A percentile compares a stretch with the other conserved stretches of the same genome.
phyloP scores from a whole-genome alignment of 2,888 invertebrate species.

The Xylocampa areola region DNA sequence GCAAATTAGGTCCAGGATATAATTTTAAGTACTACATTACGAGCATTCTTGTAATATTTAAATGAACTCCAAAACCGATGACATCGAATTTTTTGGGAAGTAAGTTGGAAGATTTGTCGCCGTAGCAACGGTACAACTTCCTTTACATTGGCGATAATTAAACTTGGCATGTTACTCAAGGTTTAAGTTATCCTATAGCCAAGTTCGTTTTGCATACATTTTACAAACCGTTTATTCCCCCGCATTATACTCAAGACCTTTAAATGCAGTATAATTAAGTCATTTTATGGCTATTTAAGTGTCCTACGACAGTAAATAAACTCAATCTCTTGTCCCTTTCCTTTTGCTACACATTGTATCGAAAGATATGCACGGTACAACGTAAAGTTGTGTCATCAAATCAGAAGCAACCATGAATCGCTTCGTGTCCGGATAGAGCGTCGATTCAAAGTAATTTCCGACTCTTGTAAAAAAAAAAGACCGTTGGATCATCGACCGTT shows the following conservation, averaged over 20 bases:
- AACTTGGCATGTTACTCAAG: no score
- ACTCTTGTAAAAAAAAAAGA: conserved; percentile 73
- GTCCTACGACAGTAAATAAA: conserved; percentile 25
- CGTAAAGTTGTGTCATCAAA: conserved; percentile 41
- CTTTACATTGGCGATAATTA: no score
- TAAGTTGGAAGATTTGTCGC: no score
- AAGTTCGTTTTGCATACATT: no score
- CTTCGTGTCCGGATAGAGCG: conserved; percentile 66
- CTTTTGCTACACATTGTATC: conserved; percentile 11
- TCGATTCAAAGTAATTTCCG: conserved; percentile 79
- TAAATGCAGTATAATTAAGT: background rate
- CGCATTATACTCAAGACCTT: background rate
- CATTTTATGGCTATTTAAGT: conserved; percentile 20
- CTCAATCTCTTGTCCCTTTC: background rate
- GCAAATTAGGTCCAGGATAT: no score
- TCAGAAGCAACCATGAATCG: conserved; percentile 56
- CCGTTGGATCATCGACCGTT: conserved; percentile 70
- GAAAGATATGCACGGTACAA: conserved; percentile 8
- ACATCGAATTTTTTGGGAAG: no score
- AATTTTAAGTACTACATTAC: no score
- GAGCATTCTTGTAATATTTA: no score
- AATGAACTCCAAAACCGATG: no score
- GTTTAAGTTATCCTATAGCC: no score
- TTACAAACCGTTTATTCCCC: no score
- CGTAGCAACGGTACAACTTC: no score